These are phyloP conservation scores for Dinomys branickii DNA, from an alignment of 2,113 vertebrate species.

Conservation along the genomic window DNA sequence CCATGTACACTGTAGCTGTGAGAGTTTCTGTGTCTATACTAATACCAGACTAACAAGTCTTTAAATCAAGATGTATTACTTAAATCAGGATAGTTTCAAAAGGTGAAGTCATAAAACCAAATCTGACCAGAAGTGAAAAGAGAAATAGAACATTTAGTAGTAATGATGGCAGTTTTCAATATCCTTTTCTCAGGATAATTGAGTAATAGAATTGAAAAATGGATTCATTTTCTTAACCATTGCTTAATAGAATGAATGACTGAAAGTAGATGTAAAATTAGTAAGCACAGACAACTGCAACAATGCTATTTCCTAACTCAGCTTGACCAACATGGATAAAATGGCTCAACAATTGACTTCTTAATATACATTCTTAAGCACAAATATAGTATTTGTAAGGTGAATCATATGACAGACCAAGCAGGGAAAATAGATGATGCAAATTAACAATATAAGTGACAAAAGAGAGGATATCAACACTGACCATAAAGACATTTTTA, in stretches of 20 bases:
- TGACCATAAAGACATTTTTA: not conserved
- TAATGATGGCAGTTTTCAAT: not conserved
- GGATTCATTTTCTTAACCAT: not conserved
- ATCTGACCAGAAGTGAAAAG: not conserved
- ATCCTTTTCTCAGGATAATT: not conserved
- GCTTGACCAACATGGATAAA: not conserved
- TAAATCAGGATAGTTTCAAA: not conserved
- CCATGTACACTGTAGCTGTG: not conserved
- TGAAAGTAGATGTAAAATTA: not conserved
- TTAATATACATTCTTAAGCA: not conserved
- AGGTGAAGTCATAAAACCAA: not conserved
- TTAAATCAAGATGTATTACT: not conserved
- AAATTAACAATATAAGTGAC: not conserved
- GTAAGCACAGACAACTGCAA: not conserved
- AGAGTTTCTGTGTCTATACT: not conserved
- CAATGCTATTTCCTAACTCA: not conserved
- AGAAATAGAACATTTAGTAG: not conserved
- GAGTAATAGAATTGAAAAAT: not conserved
- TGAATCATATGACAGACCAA: not conserved
- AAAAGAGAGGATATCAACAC: not conserved
- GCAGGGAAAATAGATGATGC: not conserved
- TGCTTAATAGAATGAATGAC: not conserved
- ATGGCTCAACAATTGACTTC: not conserved
- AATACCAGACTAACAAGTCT: not conserved
- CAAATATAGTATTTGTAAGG: not conserved